A percentile compares a stretch with the other conserved stretches of the same genome.
These are phyloP conservation scores for Acanthosepion esculentum DNA, from an alignment of 2,888 invertebrate species.

Conservation along the genomic window DNA sequence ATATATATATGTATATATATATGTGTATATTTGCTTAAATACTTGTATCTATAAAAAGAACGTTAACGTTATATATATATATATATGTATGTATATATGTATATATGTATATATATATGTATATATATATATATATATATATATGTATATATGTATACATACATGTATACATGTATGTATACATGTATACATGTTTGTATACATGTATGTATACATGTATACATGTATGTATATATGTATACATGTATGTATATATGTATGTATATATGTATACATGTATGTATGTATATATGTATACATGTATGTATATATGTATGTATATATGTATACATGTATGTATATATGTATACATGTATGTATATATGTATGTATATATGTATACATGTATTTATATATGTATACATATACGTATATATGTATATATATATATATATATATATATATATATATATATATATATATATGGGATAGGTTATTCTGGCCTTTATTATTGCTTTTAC, in stretches of 20 bases:
- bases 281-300: rapidly evolving
- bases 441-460: background rate
- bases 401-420: background rate
- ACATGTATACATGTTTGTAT: background rate
- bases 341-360: background rate
- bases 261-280: background rate
- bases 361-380: too few relatives aligned
- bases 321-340: background rate
- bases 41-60: too few relatives aligned
- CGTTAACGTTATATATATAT: too few relatives aligned
- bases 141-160: background rate
- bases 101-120: background rate
- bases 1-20: background rate
- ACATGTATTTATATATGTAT: background rate
- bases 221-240: background rate
- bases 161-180: background rate
- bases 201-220: background rate
- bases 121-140: background rate
- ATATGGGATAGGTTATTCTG: too few relatives aligned
- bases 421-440: background rate
- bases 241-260: background rate
- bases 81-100: background rate
- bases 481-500: too few relatives aligned
- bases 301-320: background rate
- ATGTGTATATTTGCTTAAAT: too few relatives aligned